phyloP scores from a whole-genome alignment of 2,113 vertebrate genomes.

The Mormoops blainvillei region DNA sequence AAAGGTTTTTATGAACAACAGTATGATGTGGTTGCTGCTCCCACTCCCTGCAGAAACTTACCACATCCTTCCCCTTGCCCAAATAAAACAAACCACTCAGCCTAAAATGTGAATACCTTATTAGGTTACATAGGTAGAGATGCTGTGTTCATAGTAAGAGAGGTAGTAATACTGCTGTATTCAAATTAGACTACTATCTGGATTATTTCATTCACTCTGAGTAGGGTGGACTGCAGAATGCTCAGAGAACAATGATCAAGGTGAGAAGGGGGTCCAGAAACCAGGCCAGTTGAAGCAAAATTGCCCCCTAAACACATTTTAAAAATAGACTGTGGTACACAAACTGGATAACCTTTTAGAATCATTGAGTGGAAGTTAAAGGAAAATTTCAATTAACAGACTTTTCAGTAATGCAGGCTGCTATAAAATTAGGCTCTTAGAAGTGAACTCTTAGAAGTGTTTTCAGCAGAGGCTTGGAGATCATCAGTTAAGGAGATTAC shows the following conservation, averaged over 20 bases:
- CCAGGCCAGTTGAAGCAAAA: neutral
- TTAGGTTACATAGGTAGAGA: constrained; percentile 10
- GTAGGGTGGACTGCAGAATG: neutral
- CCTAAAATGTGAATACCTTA: neutral
- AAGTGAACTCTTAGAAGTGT: neutral
- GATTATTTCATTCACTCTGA: neutral
- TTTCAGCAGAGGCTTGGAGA: neutral
- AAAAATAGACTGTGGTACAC: neutral
- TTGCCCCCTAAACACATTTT: neutral
- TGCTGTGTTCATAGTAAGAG: neutral
- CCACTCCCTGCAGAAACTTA: neutral
- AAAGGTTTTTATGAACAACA: neutral
- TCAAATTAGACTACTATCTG: neutral
- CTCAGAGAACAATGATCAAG: neutral
- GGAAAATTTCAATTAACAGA: neutral
- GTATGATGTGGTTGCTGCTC: neutral
- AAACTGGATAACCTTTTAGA: neutral
- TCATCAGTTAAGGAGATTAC: neutral
- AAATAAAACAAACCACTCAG: neutral
- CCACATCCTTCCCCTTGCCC: neutral
- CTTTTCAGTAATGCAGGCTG: neutral
- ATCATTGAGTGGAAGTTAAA: neutral
- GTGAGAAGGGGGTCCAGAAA: neutral
- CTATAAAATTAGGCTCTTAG: neutral
- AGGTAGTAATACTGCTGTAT: neutral